Base-by-base conservation (phyloP, 2,797 vertebrate species). In the Argyrosomus regius region DNA sequence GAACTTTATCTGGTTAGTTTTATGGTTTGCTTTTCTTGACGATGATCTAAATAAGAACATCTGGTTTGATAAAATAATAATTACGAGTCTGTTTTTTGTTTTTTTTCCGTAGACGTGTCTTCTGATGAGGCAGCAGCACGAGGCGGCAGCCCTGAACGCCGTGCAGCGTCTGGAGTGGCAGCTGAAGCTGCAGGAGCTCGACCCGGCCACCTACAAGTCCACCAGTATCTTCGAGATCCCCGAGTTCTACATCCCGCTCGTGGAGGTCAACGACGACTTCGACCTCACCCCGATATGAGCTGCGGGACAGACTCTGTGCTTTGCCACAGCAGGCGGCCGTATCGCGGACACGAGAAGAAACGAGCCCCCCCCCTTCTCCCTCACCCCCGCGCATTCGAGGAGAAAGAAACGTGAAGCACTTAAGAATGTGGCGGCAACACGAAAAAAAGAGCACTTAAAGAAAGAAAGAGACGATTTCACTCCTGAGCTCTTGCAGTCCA, bases 151-250 rank as follows among this genome's bases (percentile, higher is more conserved):
- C 24, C 95, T 99, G 63, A 99, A 99, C 9, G 98, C 98, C 0
- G 98, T 99, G 83, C 98, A 99, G 94, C 97, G 98, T 28, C 94
- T 99, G 80, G 98, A 99, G 93, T 99, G 98, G 98, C 98, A 99
- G 94, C 97, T 99, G 46, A 99, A 99, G 85, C 97, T 99, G 71
- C 98, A 99, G 90, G 98, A 99, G 89, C 96, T 99, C 1, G 98
- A 99, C 90, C 98, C 97, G 41, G 97, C 98, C 89, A 97, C 96
- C 0, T 98, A 99, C 94, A 99, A 99, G 92, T 98, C 98, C 43
- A 96, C 98, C 96, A 98, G 98, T 95, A 98, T 99, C 92, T 99
- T 99, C 57, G 98, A 99, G 95, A 99, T 99, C 89, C 96, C 98
- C 1, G 98, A 99, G 92, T 99, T 99, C 81, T 98, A 99, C 87